Evolutionary conservation across 2,888 invertebrate genomes (phyloP).

Genomic region (Tinea semifulvella): DNA sequence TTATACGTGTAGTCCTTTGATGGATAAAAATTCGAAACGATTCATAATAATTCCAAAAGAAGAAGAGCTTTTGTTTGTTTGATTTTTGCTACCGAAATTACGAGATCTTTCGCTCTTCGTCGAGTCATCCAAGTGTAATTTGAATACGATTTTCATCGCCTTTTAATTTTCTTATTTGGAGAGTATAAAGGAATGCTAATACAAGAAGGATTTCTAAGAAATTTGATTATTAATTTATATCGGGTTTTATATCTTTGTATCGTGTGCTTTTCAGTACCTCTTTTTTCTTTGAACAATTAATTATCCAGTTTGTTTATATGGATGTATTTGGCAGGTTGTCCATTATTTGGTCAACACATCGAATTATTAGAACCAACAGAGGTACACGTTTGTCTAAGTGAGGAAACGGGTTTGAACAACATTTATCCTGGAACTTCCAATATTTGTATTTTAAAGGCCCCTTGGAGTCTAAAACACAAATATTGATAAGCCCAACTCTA

Average conservation of each 20-base stretch:
- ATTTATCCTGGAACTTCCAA: too few species aligned
- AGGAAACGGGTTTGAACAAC: conserved; percentile 22
- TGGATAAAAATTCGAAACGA: conserved; percentile 32
- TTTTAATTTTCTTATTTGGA: conserved; percentile 31
- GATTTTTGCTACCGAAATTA: conserved; percentile 42
- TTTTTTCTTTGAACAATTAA: not conserved
- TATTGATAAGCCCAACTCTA: too few species aligned
- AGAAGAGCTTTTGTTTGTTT: conserved; percentile 28
- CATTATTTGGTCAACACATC: conserved; percentile 26
- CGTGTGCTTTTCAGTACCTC: too few species aligned
- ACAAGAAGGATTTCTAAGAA: conserved; percentile 30
- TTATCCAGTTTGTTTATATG: too few species aligned
- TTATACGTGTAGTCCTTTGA: conserved; percentile 23
- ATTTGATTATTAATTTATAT: conserved; percentile 11
- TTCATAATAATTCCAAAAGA: conserved; percentile 31
- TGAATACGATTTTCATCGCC: conserved; percentile 32
- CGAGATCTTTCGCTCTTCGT: conserved; percentile 39
- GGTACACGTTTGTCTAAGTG: conserved; percentile 24
- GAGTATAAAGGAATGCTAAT: conserved; percentile 30
- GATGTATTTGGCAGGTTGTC: conserved; percentile 21
- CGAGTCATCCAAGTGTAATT: conserved; percentile 37
- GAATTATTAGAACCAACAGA: conserved; percentile 26
- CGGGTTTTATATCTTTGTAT: not conserved
- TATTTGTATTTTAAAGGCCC: too few species aligned
- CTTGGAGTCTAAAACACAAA: too few species aligned